Base-by-base conservation (phyloP, 2,797 vertebrate species). In the Semotilus atromaculatus region DNA sequence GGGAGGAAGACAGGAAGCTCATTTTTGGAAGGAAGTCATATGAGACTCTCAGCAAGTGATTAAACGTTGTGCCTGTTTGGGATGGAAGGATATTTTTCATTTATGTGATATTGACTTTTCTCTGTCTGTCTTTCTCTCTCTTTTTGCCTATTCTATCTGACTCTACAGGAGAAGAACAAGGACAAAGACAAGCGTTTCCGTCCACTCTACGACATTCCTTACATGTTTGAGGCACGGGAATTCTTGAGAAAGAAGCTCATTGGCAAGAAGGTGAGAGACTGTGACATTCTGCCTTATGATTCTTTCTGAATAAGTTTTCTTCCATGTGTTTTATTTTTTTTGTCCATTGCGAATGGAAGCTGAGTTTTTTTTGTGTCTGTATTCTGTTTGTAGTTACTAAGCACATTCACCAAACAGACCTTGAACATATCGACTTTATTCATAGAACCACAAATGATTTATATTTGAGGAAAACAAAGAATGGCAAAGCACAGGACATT, bases 181-280 rank as follows among this genome's bases (percentile, higher is more conserved):
- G 97, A 99, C 95, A 99, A 97, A 94, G 98, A 99, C 94, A 97
- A 98, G 93, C 97, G 97, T 79, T 97, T 99, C 88, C 96, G 98
- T 86, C 98, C 98, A 0, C 96, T 99, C 19, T 99, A 99, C 0
- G 98, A 99, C 94, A 98, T 99, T 91, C 97, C 98, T 66, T 99
- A 99, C 93, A 99, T 99, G 98, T 99, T 99, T 9, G 98, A 99
- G 92, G 98, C 98, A 81, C 96, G 98, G 9, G 98, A 99, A 88
- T 99, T 99, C 94, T 95, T 99, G 88, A 96, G 98, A 88, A 99
- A 99, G 96, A 99, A 99, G 89, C 96, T 99, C 84, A 97, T 98
- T 1, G 98, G 98, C 38, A 99, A 99, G 89, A 99, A 99, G 97
- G 98, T 98, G 93, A 91, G 90, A 45, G 21, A 60, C 11, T 21